These are phyloP conservation scores for Dascillus cervinus DNA, from an alignment of 2,888 invertebrate genomes.

Conservation along the genomic window DNA sequence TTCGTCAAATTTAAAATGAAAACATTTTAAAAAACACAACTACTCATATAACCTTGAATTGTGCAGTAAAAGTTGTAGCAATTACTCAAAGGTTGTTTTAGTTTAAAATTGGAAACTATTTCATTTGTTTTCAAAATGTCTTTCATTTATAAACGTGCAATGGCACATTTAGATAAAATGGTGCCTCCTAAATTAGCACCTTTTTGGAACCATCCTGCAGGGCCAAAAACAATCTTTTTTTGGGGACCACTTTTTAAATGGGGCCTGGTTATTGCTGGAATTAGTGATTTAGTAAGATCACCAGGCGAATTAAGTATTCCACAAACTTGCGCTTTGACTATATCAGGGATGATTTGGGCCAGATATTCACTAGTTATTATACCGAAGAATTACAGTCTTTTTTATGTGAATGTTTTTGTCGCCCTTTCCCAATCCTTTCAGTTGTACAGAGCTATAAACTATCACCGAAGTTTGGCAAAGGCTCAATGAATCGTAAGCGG, in stretches of 20 bases:
- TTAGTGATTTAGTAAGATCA: constrained; percentile 83
- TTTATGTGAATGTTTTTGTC: constrained; percentile 96
- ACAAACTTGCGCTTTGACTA: constrained; percentile 75
- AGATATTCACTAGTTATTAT: constrained; percentile 92
- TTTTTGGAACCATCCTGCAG: constrained; percentile 94
- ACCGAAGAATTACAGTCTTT: constrained; percentile 92
- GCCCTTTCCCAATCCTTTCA: constrained; percentile 81
- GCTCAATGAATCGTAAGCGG: too few relatives aligned
- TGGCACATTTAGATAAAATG: constrained; percentile 60
- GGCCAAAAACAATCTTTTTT: constrained; percentile 96
- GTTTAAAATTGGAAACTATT: too few relatives aligned
- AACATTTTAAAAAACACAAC: too few relatives aligned
- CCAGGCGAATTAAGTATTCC: constrained; percentile 78
- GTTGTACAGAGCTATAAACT: constrained; percentile 63
- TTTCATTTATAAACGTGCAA: constrained; percentile 50
- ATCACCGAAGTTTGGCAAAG: too few relatives aligned
- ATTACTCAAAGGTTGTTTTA: too few relatives aligned
- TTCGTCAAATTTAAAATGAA: too few relatives aligned
- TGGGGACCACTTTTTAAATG: constrained; percentile 98
- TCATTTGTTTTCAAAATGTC: too few relatives aligned
- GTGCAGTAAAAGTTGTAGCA: too few relatives aligned
- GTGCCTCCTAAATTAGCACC: constrained; percentile 67
- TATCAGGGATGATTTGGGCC: constrained; percentile 92
- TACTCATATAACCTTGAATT: too few relatives aligned
- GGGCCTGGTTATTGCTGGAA: constrained; percentile 83